These are phyloP conservation scores for Toxostoma redivivum DNA, from an alignment of 2,113 vertebrate genomes.

Conservation along the genomic window DNA sequence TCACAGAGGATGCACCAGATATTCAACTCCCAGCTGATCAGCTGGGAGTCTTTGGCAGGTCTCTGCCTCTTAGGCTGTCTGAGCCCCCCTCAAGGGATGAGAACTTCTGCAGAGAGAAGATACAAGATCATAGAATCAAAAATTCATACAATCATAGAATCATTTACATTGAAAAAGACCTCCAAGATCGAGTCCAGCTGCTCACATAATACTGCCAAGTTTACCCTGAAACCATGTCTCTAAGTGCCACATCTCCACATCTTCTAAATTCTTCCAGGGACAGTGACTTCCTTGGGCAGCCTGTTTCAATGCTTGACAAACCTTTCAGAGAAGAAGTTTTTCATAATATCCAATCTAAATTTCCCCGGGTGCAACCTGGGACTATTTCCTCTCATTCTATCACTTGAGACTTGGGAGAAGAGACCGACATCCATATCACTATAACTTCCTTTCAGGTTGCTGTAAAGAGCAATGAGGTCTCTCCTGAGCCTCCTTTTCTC, in stretches of 20 bases:
- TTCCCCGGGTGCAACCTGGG: background rate
- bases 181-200: background rate
- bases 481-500: background rate
- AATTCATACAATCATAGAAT: background rate
- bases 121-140: background rate
- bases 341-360: background rate
- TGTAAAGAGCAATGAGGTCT: background rate
- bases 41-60: rapidly evolving
- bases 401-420: background rate
- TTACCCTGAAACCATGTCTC: background rate
- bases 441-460: background rate
- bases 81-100: background rate
- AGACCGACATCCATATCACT: rapidly evolving
- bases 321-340: background rate
- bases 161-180: background rate
- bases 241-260: rapidly evolving
- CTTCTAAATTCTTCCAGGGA: background rate
- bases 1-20: background rate
- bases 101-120: background rate
- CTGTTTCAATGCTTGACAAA: background rate
- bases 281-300: background rate
- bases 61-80: background rate
- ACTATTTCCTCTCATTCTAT: background rate
- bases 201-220: background rate
- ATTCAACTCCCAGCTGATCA: background rate